phyloP scores from a whole-genome alignment of 2,113 vertebrate genomes.

The Genyomyrus donnyi region DNA sequence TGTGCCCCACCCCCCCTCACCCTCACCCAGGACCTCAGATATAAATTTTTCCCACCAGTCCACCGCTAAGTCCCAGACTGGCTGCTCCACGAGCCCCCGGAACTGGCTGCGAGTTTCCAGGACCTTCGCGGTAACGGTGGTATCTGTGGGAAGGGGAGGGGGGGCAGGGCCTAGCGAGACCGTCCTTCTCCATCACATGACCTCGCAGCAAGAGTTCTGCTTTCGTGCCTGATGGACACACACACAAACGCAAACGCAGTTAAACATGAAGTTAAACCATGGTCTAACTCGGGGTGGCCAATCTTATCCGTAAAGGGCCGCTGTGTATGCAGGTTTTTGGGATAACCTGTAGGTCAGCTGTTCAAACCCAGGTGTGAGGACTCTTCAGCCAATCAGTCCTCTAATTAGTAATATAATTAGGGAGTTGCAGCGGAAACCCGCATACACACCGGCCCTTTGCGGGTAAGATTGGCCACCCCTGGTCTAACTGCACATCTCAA shows the following conservation, averaged over 20 bases:
- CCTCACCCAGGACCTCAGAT: background rate
- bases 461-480: too few species aligned
- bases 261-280: background rate
- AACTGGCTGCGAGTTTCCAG: background rate
- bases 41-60: background rate
- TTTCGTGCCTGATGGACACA: constrained; percentile 15
- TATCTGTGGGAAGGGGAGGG: background rate
- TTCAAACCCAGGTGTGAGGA: too few species aligned
- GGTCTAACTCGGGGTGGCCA: too few species aligned
- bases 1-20: background rate
- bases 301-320: too few species aligned
- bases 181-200: constrained; percentile 4
- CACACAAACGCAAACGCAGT: background rate
- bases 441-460: too few species aligned
- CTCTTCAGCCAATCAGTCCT: too few species aligned
- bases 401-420: too few species aligned
- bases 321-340: too few species aligned
- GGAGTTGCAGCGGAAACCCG: too few species aligned
- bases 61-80: background rate
- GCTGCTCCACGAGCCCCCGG: background rate
- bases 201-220: constrained; percentile 23
- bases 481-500: too few species aligned
- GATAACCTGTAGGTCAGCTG: too few species aligned
- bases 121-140: background rate
- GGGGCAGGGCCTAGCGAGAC: background rate